A percentile compares a stretch with the other conserved stretches of the same genome.
These are phyloP conservation scores for Polietes domitor DNA, from an alignment of 2,888 invertebrate species.

Conservation along the genomic window DNA sequence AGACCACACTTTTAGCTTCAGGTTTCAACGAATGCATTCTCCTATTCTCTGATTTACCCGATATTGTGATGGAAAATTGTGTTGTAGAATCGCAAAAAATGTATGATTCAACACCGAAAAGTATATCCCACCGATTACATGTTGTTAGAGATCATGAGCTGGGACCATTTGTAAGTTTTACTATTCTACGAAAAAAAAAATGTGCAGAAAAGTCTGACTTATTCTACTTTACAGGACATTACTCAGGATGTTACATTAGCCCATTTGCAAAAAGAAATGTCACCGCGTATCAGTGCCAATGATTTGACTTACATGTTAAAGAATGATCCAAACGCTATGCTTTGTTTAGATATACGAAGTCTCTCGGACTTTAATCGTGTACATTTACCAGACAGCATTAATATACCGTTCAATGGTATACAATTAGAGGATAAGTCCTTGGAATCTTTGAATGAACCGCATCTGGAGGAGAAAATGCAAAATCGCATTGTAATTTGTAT, in stretches of 20 bases:
- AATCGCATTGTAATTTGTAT: slow-evolving; percentile 89
- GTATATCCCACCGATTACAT: slow-evolving; percentile 92
- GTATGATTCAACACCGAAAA: slow-evolving; percentile 90
- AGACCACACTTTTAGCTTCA: slow-evolving; percentile 90
- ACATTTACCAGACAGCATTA: slow-evolving; percentile 90
- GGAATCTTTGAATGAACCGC: slow-evolving; percentile 86
- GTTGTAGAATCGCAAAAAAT: slow-evolving; percentile 93
- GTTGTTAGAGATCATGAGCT: slow-evolving; percentile 82
- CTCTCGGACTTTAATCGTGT: slow-evolving; percentile 85
- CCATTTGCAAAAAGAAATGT: slow-evolving; percentile 87
- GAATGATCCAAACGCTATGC: slow-evolving; percentile 82
- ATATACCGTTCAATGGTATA: slow-evolving; percentile 93
- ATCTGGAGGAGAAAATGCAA: slow-evolving; percentile 83
- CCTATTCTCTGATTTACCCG: slow-evolving; percentile 98
- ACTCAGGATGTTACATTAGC: slow-evolving; percentile 84
- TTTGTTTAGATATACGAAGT: slow-evolving; percentile 86
- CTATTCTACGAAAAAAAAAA: background rate
- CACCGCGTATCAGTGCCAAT: slow-evolving; percentile 91
- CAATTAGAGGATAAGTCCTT: slow-evolving; percentile 86
- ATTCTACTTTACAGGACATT: slow-evolving; percentile 83
- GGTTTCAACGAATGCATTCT: slow-evolving; percentile 99
- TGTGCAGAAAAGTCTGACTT: slow-evolving; percentile 19
- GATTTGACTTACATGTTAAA: slow-evolving; percentile 90
- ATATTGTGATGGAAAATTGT: slow-evolving; percentile 96
- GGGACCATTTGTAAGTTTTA: slow-evolving; percentile 76